Evolutionary conservation across 2,113 vertebrate genomes (phyloP).

Genomic region (Hypocryptadius cinnamomeus): DNA sequence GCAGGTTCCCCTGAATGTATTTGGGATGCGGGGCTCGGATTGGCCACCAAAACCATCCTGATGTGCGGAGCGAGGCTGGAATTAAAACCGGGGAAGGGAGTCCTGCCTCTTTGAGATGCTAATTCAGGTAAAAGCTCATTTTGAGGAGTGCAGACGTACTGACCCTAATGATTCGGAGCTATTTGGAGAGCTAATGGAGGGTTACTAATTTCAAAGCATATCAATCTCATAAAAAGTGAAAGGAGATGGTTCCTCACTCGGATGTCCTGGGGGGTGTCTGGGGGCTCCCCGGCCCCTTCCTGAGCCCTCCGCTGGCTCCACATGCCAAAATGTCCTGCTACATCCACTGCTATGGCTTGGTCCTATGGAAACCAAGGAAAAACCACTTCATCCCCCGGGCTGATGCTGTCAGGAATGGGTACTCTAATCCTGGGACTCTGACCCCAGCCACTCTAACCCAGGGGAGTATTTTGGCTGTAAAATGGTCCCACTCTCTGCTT

Average conservation of each 20-base stretch:
- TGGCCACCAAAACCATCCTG: constrained; percentile 42
- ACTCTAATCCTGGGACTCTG: not conserved
- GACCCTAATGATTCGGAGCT: constrained; percentile 48
- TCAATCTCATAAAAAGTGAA: not conserved
- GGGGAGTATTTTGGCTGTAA: not conserved
- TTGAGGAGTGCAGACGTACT: constrained; percentile 21
- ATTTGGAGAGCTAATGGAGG: constrained; percentile 43
- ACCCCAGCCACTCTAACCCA: not conserved
- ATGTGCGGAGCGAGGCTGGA: not conserved
- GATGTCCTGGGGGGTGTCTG: not conserved
- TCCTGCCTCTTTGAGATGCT: constrained; percentile 55
- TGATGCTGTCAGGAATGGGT: not conserved
- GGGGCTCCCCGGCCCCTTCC: not conserved
- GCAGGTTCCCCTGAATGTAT: constrained; percentile 43
- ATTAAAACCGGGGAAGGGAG: not conserved
- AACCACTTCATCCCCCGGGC: not conserved
- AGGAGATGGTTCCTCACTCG: not conserved
- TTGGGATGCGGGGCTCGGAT: constrained; percentile 38
- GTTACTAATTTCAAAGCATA: constrained; percentile 35
- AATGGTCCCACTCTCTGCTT: not conserved
- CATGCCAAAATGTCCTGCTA: not conserved
- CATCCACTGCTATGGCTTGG: not conserved
- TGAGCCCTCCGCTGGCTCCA: fast-evolving
- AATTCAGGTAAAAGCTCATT: constrained; percentile 63
- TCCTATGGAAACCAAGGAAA: not conserved